These are phyloP conservation scores for Micronycteris hirsuta DNA, from an alignment of 2,113 vertebrate genomes.

Conservation along the genomic window DNA sequence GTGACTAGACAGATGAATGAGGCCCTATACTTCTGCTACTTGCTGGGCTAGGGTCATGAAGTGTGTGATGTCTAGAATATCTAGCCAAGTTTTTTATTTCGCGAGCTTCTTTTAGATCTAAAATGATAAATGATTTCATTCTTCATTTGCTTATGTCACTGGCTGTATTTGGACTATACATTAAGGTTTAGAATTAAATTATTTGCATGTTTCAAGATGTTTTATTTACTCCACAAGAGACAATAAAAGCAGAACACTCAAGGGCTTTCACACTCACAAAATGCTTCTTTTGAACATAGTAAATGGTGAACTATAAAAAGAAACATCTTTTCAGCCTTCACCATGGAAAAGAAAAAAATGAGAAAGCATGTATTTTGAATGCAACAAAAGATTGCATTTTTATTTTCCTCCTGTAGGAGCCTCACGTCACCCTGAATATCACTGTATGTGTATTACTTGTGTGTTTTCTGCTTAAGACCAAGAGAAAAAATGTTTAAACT, in stretches of 20 bases:
- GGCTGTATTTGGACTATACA: neutral
- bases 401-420: neutral
- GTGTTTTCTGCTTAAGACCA: neutral
- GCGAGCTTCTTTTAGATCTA: neutral
- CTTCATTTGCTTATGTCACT: neutral
- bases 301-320: slow-evolving; percentile 15
- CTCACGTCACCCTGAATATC: neutral
- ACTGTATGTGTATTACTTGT: neutral
- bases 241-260: neutral
- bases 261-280: slow-evolving; percentile 1
- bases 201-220: neutral
- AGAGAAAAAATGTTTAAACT: neutral
- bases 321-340: neutral
- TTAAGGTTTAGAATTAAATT: slow-evolving; percentile 27
- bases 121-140: neutral
- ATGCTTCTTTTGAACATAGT: slow-evolving; percentile 6
- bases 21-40: neutral
- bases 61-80: neutral
- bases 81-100: neutral
- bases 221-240: neutral
- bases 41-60: neutral
- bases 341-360: neutral
- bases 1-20: neutral
- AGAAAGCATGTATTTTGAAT: neutral
- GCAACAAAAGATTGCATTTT: neutral